These are phyloP conservation scores for Drosophila watanabei DNA, from an alignment of 1,140 invertebrate genomes.

Conservation along the genomic window DNA sequence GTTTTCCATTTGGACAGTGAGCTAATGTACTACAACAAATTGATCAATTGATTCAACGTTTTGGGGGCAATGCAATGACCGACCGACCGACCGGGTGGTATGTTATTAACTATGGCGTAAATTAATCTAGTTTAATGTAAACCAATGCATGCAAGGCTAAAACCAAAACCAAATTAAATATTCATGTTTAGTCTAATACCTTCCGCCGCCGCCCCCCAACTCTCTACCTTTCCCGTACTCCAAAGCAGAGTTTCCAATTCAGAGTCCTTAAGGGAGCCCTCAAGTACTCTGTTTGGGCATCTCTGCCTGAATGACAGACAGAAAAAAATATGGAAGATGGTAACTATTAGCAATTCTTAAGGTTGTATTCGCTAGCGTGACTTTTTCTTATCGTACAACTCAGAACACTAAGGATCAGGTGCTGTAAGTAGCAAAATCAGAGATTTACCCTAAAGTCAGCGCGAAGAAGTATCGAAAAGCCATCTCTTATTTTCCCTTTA, in stretches of 20 bases:
- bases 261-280: background rate
- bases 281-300: background rate
- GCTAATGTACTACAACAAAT: conserved; percentile 79
- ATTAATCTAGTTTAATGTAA: conserved; percentile 65
- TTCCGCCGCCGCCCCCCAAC: conserved; percentile 24
- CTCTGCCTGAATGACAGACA: background rate
- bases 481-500: conserved; percentile 9
- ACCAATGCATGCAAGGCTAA: conserved; percentile 50
- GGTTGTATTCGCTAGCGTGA: conserved; percentile 75
- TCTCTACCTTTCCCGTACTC: background rate
- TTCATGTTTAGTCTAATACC: conserved; percentile 41
- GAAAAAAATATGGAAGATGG: conserved; percentile 20
- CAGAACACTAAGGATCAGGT: conserved; percentile 26
- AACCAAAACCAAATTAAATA: conserved; percentile 40
- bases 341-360: conserved; percentile 83
- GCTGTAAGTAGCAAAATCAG: conserved; percentile 42
- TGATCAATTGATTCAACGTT: conserved; percentile 74
- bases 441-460: conserved; percentile 27
- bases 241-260: background rate
- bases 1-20: conserved; percentile 84
- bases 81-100: conserved; percentile 48
- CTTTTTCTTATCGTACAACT: conserved; percentile 31
- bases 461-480: background rate
- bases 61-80: conserved; percentile 45
- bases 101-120: conserved; percentile 66